Evolutionary conservation across 2,888 invertebrate species (phyloP).

Genomic region (Limulus polyphemus): DNA sequence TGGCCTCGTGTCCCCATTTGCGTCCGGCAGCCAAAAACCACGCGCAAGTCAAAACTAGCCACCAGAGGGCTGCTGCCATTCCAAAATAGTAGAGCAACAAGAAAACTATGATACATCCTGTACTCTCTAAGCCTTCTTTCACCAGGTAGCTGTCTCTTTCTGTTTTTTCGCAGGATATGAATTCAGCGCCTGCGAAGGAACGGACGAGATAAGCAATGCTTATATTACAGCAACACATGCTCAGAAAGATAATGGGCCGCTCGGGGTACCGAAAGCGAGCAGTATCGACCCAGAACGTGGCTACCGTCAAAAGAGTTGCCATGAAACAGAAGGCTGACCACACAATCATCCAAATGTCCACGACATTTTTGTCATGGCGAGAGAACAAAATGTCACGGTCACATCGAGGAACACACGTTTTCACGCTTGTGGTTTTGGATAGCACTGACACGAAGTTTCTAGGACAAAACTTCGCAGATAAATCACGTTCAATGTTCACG

Average conservation of each 20-base stretch:
- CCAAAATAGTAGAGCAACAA: slow-evolving; percentile 63
- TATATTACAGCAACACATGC: slow-evolving; percentile 38
- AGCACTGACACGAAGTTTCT: slow-evolving; percentile 45
- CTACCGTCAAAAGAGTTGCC: slow-evolving; percentile 37
- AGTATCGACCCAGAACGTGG: slow-evolving; percentile 38
- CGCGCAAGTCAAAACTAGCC: slow-evolving; percentile 39
- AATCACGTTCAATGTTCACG: no score
- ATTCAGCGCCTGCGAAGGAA: slow-evolving; percentile 32
- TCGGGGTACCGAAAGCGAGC: slow-evolving; percentile 39
- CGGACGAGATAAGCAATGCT: slow-evolving; percentile 39
- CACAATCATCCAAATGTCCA: slow-evolving; percentile 60
- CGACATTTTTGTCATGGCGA: slow-evolving; percentile 52
- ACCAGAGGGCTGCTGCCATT: slow-evolving; percentile 58
- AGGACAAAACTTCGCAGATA: slow-evolving; percentile 39
- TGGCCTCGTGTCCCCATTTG: slow-evolving; percentile 39
- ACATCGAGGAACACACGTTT: slow-evolving; percentile 41
- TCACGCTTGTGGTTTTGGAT: slow-evolving; percentile 33
- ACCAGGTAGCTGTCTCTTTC: slow-evolving; percentile 41
- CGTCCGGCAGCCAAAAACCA: slow-evolving; percentile 39
- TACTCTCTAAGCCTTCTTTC: slow-evolving; percentile 42
- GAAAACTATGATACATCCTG: slow-evolving; percentile 56
- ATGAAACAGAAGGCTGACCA: slow-evolving; percentile 61
- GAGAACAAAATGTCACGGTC: slow-evolving; percentile 55
- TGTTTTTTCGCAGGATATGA: slow-evolving; percentile 40
- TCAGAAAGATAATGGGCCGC: slow-evolving; percentile 38